phyloP scores from a whole-genome alignment of 2,888 invertebrate genomes.

The Protophormia terraenovae region DNA sequence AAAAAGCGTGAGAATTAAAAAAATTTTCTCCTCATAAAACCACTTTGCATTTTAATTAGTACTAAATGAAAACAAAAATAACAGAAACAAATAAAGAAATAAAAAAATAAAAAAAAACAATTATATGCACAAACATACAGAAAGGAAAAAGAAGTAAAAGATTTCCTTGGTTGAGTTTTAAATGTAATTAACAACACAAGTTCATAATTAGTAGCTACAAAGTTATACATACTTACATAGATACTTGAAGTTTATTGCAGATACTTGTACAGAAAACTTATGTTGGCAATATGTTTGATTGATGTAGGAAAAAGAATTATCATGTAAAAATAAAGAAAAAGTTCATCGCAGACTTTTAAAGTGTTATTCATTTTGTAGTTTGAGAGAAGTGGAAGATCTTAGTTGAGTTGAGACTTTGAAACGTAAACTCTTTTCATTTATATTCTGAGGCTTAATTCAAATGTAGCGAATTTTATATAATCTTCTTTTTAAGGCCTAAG shows the following conservation, averaged over 20 bases:
- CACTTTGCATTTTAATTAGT: constrained; percentile 65
- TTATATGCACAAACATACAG: too few species aligned
- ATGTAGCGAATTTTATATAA: too few species aligned
- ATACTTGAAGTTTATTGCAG: too few species aligned
- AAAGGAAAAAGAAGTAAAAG: constrained; percentile 6
- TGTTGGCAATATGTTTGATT: background rate
- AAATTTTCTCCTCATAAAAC: constrained; percentile 55
- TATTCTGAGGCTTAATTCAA: too few species aligned
- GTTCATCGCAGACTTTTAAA: background rate
- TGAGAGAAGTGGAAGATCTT: background rate
- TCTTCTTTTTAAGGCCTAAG: too few species aligned
- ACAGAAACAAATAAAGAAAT: background rate
- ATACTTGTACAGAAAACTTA: too few species aligned
- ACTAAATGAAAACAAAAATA: constrained; percentile 23
- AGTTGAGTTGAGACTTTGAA: too few species aligned
- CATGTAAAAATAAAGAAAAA: background rate
- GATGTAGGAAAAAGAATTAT: background rate
- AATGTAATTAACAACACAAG: constrained; percentile 62
- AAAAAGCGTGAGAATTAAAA: constrained; percentile 64
- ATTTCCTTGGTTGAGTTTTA: constrained; percentile 44
- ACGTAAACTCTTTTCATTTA: too few species aligned
- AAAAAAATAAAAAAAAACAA: background rate
- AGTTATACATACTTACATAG: background rate
- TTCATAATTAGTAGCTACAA: constrained; percentile 45
- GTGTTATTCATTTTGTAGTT: background rate